phyloP scores from a whole-genome alignment of 2,888 invertebrate species.

The Nomada fucata region DNA sequence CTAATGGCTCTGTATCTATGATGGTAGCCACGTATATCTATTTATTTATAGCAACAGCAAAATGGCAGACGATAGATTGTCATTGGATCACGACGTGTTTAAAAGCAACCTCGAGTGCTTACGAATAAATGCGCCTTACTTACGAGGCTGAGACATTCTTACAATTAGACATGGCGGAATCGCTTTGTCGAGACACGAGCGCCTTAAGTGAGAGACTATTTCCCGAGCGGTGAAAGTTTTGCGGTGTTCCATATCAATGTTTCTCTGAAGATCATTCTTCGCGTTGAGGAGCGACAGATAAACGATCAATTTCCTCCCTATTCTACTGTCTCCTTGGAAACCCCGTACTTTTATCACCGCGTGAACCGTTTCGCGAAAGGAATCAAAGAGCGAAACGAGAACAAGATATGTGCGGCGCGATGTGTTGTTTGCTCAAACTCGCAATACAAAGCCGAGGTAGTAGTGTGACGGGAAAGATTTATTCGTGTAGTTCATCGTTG shows the following conservation, averaged over 20 bases:
- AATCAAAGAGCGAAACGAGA: too few species aligned
- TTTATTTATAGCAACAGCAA: background rate
- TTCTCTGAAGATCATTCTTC: background rate
- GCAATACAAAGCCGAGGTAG: background rate
- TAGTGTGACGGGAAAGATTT: too few species aligned
- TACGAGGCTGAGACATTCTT: background rate
- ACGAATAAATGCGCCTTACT: conserved; percentile 3
- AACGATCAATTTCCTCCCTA: too few species aligned
- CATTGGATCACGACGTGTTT: background rate
- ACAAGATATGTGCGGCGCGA: background rate
- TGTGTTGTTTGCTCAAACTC: conserved; percentile 3
- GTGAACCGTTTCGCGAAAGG: too few species aligned
- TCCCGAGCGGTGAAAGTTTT: background rate
- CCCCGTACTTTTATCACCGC: too few species aligned
- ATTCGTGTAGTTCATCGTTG: too few species aligned
- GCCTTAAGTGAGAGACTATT: background rate
- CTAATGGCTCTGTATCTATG: background rate
- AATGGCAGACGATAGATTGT: background rate
- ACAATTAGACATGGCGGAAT: background rate
- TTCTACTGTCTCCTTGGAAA: too few species aligned
- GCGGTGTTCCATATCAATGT: conserved; percentile 6
- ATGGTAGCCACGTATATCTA: background rate
- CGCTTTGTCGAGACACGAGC: background rate
- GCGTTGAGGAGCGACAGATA: too few species aligned
- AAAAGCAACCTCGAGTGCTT: background rate